phyloP scores from a whole-genome alignment of 2,888 invertebrate genomes.

The Rhaphigaster nebulosa region DNA sequence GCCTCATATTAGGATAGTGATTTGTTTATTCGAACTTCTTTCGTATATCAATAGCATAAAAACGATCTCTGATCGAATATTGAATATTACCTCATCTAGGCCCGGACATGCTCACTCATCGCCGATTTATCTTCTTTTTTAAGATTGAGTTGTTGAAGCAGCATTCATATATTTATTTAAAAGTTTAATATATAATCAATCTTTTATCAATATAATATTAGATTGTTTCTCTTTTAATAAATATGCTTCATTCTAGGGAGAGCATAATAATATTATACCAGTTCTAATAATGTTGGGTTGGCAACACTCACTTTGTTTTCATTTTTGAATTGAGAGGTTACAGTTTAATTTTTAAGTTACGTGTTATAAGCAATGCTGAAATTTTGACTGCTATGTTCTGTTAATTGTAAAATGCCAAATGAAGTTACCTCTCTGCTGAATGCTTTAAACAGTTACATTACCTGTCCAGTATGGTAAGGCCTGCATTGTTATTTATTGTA shows the following conservation, averaged over 20 bases:
- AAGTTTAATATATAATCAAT: background rate
- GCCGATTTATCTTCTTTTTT: background rate
- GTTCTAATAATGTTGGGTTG: background rate
- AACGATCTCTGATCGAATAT: background rate
- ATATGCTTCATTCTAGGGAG: background rate
- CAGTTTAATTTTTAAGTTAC: conserved; percentile 13
- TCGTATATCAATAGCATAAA: background rate
- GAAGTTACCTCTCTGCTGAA: background rate
- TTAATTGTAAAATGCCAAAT: conserved; percentile 42
- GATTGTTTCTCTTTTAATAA: background rate
- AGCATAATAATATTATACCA: background rate
- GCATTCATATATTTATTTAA: background rate
- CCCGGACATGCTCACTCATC: background rate
- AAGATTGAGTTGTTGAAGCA: background rate
- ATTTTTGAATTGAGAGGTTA: conserved; percentile 32
- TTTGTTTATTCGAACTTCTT: background rate
- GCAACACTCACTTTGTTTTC: conserved; percentile 17
- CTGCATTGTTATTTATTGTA: background rate
- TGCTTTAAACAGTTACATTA: conserved; percentile 28
- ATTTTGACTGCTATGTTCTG: conserved; percentile 4
- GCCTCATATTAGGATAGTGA: background rate
- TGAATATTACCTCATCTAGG: background rate
- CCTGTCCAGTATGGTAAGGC: conserved; percentile 38
- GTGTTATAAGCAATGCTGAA: background rate
- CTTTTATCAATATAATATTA: background rate